These are phyloP conservation scores for Orthonychiurus folsomi DNA, from an alignment of 2,888 invertebrate genomes.

Conservation along the genomic window DNA sequence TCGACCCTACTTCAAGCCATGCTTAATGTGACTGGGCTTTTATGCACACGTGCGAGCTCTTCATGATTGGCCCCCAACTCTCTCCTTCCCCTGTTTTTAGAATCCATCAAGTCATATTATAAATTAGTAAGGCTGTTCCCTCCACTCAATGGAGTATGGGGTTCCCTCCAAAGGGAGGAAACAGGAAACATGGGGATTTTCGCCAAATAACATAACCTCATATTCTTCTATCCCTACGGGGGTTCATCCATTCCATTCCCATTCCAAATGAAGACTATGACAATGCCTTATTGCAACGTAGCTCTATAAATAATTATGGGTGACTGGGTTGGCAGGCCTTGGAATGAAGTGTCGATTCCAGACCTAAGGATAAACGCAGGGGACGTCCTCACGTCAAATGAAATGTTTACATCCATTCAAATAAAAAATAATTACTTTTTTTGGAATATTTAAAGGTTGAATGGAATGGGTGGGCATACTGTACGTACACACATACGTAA, in stretches of 20 bases:
- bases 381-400: too few relatives aligned
- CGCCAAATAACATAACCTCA: background rate
- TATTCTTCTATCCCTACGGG: background rate
- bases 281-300: background rate
- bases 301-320: background rate
- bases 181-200: background rate
- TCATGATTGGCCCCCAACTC: too few relatives aligned
- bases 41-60: background rate
- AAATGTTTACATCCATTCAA: background rate
- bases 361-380: slow-evolving; percentile 4
- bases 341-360: too few relatives aligned
- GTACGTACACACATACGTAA: too few relatives aligned
- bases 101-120: too few relatives aligned
- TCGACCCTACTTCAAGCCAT: background rate
- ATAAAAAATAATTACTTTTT: background rate
- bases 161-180: background rate
- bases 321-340: background rate
- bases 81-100: too few relatives aligned
- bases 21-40: background rate
- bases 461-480: too few relatives aligned
- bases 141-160: too few relatives aligned
- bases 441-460: too few relatives aligned
- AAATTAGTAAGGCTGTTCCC: background rate
- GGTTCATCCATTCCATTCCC: background rate
- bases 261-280: background rate